Evolutionary conservation across 2,888 invertebrate genomes (phyloP), one percentile per base, ranked within the genome.

Genomic region (Sarcophaga variegata): DNA sequence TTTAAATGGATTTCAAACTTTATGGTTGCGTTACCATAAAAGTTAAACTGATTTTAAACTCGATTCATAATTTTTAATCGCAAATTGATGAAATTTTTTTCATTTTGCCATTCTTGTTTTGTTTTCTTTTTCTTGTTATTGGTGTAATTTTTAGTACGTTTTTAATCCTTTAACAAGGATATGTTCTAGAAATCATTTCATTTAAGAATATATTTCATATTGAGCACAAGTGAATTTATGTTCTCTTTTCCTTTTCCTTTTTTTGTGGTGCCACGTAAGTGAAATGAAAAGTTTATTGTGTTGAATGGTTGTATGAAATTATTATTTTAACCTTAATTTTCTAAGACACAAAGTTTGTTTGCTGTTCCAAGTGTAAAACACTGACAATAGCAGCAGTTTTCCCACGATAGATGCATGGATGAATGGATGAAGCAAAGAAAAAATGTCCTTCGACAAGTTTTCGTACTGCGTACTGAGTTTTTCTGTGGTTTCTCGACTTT

Each of bases 321-420:
- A 78, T 60, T 20, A 59, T 70, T 77, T 80, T 86, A 86, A 80
- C 83, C 86, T 86, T 86, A 86, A 83, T 86, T 80, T 83, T 47
- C 54, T 79, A 77, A 6, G 67, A 72, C 83, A 4, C 17, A 86
- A 83, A 80, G 71, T 86, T 83, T 49, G 25, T 17, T 62, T 80
- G 60, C 72, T 86, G 71, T 79, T 71, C 54, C 64, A 64, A 69
- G n/a, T 77, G 27, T 74, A 60, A 79, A 69, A 69, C 37, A 86
- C 74, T 86, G 76, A 81, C 83, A 83, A 72, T 49, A 77, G 66
- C 67, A 45, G 59, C 37, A 37, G 8, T 37, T 81, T 69, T 86
- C 86, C 83, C 86, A 74, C 2, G 83, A 78, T 66, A 49, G 20
- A 49, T 62, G 22, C 17, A 14, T 54, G 17, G 17, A 2, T 37